phyloP scores from a whole-genome alignment of 2,113 vertebrate genomes.

The Microcebus ravelobensis region DNA sequence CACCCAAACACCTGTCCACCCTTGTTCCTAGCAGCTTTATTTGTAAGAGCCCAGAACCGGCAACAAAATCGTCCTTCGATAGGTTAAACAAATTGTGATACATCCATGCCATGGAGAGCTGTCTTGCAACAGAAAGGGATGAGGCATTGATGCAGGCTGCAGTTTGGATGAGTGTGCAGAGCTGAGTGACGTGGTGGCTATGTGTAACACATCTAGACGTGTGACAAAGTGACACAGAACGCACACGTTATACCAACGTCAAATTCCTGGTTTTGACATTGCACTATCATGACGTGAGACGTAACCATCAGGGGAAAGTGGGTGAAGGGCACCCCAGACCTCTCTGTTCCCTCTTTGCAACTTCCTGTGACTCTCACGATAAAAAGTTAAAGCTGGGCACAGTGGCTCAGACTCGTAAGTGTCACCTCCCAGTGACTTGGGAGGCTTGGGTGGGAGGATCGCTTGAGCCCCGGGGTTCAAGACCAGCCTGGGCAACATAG shows the following conservation, averaged over 20 bases:
- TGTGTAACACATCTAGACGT: background rate
- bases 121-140: background rate
- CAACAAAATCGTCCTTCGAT: background rate
- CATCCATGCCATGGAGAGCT: background rate
- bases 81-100: background rate
- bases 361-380: background rate
- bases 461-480: too few relatives aligned
- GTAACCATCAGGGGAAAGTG: background rate
- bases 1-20: background rate
- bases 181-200: background rate
- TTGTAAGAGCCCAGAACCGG: background rate
- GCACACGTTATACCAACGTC: background rate
- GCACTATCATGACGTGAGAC: background rate
- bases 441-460: too few relatives aligned
- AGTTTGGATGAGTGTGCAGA: background rate
- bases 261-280: background rate
- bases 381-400: too few relatives aligned
- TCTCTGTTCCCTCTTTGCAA: slow-evolving; percentile 1
- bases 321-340: background rate
- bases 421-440: too few relatives aligned
- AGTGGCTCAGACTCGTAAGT: too few relatives aligned
- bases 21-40: background rate
- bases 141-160: background rate
- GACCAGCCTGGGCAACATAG: too few relatives aligned
- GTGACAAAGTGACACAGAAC: background rate